Evolutionary conservation across 2,888 invertebrate species (phyloP), one percentile per base, ranked within the genome.

Genomic region (Busseola fusca): DNA sequence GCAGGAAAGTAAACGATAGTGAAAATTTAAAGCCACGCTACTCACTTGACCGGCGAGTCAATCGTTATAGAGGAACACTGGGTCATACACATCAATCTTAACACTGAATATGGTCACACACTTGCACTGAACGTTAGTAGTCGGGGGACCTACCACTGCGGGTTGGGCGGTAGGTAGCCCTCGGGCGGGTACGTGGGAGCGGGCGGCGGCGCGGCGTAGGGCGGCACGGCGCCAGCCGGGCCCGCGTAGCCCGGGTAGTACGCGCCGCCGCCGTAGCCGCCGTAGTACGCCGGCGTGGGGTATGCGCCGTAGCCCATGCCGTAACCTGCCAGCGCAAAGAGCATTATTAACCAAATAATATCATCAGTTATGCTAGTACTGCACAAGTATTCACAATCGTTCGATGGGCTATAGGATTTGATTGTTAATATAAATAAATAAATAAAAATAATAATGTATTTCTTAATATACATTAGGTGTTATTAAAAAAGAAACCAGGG

Each of bases 231-330:
- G 80, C 84, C 64, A 82, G 89, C 83, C 62, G 93, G 91, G 89
- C 93, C 74, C 27, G 91, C 89, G 14, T 82, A 80, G 60, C 84
- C 73, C 58, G 83, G 82, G 88, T 96, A 96, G 85, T 96, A 96
- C 72, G 95, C 78, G 37, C 81, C 91, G 80, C 93, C 93, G 21
- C 95, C 95, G 89, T 96, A 96, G 60, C 95, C 96, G 34, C 95
- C 96, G 90, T 96, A 96, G 86, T 96, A 96, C 54, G 96, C 92
- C 48, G 96, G 93, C 84, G 93, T 94, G 9, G 93, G 91, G 81
- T 94, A 95, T 66, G 89, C 92, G 18, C 93, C 93, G 83, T 94
- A 95, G 1, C 94, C 93, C 92, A 94, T 92, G 0, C 93, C 92
- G 84, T 95, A 95, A 78, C 94, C 96, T 95, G 54, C 16, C 86